Evolutionary conservation across 1,140 invertebrate species (phyloP).

Genomic region (Zaprionus tsacasi): DNA sequence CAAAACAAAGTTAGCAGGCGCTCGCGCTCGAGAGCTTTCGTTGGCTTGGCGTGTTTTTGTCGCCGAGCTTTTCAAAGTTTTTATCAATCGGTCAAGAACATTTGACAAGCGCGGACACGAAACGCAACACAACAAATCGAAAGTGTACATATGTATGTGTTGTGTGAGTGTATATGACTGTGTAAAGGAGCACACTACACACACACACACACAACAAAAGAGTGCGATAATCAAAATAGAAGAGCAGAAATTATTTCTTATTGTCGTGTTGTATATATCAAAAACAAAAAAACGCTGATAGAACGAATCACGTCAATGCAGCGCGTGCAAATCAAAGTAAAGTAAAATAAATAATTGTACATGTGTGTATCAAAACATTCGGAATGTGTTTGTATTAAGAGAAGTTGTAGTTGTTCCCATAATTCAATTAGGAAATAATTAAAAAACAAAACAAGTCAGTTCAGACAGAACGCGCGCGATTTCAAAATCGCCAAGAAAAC

Average conservation of each 20-base stretch:
- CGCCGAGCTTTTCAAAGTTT: slow-evolving; percentile 68
- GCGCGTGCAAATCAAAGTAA: slow-evolving; percentile 41
- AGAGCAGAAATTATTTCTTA: slow-evolving; percentile 34
- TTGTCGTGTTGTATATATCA: slow-evolving; percentile 17
- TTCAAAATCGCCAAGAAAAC: slow-evolving; percentile 16
- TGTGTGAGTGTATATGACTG: slow-evolving; percentile 22
- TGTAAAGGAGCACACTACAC: slow-evolving; percentile 18
- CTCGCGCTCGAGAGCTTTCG: slow-evolving; percentile 52
- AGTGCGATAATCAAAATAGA: slow-evolving; percentile 77
- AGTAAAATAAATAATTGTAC: slow-evolving; percentile 16
- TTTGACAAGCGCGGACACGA: slow-evolving; percentile 64
- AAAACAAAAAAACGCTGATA: slow-evolving; percentile 24
- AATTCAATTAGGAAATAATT: slow-evolving; percentile 53
- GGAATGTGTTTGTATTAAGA: slow-evolving; percentile 2
- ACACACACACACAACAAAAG: slow-evolving; percentile 7
- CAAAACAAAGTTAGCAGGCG: slow-evolving; percentile 61
- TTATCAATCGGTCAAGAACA: slow-evolving; percentile 81
- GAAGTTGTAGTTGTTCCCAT: slow-evolving; percentile 28
- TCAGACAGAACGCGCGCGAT: slow-evolving; percentile 3
- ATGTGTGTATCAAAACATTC: slow-evolving; percentile 12
- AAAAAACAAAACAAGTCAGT: slow-evolving; percentile 27
- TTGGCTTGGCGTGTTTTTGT: slow-evolving; percentile 58
- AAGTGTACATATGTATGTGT: neutral
- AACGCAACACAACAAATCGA: slow-evolving; percentile 28
- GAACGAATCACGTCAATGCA: slow-evolving; percentile 29